phyloP scores from a whole-genome alignment of 2,797 vertebrate genomes.

The Coluber constrictor region DNA sequence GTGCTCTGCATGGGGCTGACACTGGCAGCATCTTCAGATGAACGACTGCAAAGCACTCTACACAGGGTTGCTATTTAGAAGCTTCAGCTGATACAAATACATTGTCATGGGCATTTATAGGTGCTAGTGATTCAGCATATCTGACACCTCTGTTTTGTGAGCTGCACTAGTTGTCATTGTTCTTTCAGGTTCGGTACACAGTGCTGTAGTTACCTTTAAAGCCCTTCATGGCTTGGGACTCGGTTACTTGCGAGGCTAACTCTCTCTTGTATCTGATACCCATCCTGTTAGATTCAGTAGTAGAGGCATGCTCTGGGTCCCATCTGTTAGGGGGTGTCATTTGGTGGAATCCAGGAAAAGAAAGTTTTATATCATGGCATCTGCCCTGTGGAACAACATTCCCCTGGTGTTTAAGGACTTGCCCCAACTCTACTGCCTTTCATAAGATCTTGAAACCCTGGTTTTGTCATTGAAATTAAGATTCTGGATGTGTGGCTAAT shows the following conservation, averaged over 20 bases:
- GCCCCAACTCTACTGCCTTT: not conserved
- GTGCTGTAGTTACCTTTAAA: not conserved
- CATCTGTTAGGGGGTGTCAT: not conserved
- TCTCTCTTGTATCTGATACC: not conserved
- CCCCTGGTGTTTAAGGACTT: not conserved
- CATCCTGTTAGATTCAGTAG: not conserved
- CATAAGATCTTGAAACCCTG: not conserved
- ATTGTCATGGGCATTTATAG: not conserved
- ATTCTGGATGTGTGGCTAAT: not conserved
- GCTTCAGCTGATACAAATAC: not conserved
- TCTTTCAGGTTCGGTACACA: not conserved
- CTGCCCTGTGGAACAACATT: not conserved
- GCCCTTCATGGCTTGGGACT: not conserved
- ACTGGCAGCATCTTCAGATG: not conserved
- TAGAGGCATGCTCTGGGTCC: not conserved
- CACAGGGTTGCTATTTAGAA: not conserved
- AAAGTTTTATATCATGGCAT: not conserved
- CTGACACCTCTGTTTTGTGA: not conserved
- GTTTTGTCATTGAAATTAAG: not conserved
- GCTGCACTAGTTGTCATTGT: not conserved
- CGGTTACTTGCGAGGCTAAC: not conserved
- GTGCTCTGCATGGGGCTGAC: not conserved
- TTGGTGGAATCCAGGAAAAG: not conserved
- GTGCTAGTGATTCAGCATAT: not conserved
- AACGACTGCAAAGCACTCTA: not conserved